These are phyloP conservation scores for Adelges cooleyi DNA, from an alignment of 1,140 invertebrate genomes.

Conservation along the genomic window DNA sequence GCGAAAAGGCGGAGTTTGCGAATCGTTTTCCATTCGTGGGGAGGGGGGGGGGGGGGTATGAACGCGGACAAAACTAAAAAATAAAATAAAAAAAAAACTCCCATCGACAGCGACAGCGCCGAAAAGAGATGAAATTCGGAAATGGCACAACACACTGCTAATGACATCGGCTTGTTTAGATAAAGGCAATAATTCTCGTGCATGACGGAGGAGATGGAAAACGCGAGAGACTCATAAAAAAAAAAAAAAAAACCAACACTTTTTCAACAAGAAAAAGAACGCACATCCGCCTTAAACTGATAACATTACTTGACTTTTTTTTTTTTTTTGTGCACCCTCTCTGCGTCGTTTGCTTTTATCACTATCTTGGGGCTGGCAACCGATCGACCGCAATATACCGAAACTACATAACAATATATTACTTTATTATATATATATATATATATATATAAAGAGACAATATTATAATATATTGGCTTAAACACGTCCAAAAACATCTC, in stretches of 20 bases:
- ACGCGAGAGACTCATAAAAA: conserved; percentile 27
- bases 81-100: no score
- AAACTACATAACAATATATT: no score
- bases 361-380: neutral
- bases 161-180: conserved; percentile 26
- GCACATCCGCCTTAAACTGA: conserved; percentile 9
- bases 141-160: conserved; percentile 24
- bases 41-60: no score
- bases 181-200: conserved; percentile 27
- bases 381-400: no score
- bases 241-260: no score
- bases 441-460: no score
- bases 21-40: conserved; percentile 22
- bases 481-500: no score
- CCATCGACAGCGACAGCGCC: neutral
- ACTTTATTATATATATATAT: no score
- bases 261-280: neutral
- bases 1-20: conserved; percentile 10
- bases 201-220: conserved; percentile 22
- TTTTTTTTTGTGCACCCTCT: conserved; percentile 1
- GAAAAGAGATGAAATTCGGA: conserved; percentile 26
- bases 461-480: no score
- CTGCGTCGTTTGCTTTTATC: conserved; percentile 16
- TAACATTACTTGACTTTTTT: conserved; percentile 14
- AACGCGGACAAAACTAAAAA: no score